Conservation (phyloP, 2,797 vertebrate genomes). For the Myotis myotis region DNA sequence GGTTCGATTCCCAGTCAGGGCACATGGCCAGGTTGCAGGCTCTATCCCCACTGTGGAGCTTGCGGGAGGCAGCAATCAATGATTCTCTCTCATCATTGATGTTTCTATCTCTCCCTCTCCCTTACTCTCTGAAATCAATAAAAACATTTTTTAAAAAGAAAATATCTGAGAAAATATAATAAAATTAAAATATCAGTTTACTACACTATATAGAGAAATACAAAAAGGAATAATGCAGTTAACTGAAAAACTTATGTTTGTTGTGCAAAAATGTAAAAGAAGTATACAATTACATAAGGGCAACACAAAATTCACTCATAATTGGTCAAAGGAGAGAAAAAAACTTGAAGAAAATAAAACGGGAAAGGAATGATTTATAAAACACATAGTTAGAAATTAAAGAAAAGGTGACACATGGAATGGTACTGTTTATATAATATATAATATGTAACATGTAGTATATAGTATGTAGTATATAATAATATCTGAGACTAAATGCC, state of each 20-base stretch:
- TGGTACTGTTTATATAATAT: background rate
- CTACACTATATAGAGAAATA: background rate
- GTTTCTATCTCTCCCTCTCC: no score
- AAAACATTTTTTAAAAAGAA: background rate
- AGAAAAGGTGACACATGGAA: background rate
- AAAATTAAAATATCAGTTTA: background rate
- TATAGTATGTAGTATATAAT: no score
- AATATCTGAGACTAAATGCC: no score
- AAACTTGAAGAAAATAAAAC: background rate
- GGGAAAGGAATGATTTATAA: background rate
- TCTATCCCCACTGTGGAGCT: no score
- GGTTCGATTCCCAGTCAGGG: no score
- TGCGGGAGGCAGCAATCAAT: no score
- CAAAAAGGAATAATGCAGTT: background rate
- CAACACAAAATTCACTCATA: background rate
- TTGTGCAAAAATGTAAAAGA: background rate
- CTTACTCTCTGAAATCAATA: background rate
- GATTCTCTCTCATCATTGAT: no score
- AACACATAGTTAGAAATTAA: slow-evolving; percentile 17
- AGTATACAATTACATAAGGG: background rate
- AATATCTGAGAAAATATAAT: background rate
- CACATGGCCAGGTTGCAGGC: no score
- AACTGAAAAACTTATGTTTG: background rate
- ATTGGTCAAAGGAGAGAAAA: background rate
- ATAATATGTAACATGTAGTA: background rate